These are phyloP conservation scores for Drosophila flavopinicola DNA, from an alignment of 2,888 invertebrate species.

Conservation along the genomic window DNA sequence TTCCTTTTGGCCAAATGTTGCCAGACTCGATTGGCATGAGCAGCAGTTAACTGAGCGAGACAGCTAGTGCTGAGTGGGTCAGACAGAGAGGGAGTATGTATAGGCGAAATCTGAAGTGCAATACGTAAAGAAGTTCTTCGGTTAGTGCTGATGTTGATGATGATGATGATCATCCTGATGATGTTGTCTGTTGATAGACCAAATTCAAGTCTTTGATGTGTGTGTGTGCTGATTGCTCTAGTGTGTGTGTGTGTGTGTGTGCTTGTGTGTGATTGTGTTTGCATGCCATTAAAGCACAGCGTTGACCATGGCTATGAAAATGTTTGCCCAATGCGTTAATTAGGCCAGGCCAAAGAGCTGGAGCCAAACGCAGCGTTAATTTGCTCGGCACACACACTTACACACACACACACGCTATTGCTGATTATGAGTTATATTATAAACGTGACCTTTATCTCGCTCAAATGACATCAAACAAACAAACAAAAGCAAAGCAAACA, in stretches of 20 bases:
- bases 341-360: slow-evolving; percentile 48
- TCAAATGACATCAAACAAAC: slow-evolving; percentile 10
- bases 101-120: slow-evolving; percentile 47
- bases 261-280: slow-evolving; percentile 32
- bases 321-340: slow-evolving; percentile 69
- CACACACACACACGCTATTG: neutral
- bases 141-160: slow-evolving; percentile 6
- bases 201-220: slow-evolving; percentile 41
- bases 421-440: slow-evolving; percentile 16
- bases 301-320: slow-evolving; percentile 42
- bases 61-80: neutral
- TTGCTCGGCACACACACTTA: slow-evolving; percentile 28
- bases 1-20: slow-evolving; percentile 24
- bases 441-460: slow-evolving; percentile 13
- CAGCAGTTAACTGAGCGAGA: neutral
- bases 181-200: slow-evolving; percentile 13
- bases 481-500: slow-evolving; percentile 2
- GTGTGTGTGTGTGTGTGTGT: slow-evolving; percentile 5
- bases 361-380: slow-evolving; percentile 52
- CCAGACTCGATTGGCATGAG: slow-evolving; percentile 6
- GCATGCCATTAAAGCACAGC: slow-evolving; percentile 60
- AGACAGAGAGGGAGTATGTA: neutral
- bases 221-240: slow-evolving; percentile 4
- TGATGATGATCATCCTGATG: slow-evolving; percentile 7
- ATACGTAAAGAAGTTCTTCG: slow-evolving; percentile 42